Percentiles rank a stretch among this genome's conserved stretches.
Conservation (phyloP, 1,140 invertebrate genomes). For the Thalassaphorura encarpata region DNA sequence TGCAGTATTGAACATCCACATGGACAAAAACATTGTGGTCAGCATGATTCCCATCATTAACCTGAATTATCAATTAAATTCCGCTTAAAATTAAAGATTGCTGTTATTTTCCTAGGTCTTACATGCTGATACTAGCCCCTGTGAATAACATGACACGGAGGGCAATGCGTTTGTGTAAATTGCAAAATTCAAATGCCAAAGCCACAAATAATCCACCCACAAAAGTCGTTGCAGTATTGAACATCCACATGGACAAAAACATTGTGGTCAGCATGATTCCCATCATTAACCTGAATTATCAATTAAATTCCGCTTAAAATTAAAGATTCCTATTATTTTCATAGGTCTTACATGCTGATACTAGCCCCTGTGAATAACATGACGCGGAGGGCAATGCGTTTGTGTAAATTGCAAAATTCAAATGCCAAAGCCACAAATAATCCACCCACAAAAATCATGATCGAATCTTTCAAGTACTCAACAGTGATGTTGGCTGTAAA, state of each 20-base stretch:
- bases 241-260: slow-evolving; percentile 44
- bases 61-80: slow-evolving; percentile 18
- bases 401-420: slow-evolving; percentile 72
- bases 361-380: slow-evolving; percentile 59
- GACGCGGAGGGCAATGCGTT: slow-evolving; percentile 67
- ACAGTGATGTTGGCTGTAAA: too few species aligned
- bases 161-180: slow-evolving; percentile 73
- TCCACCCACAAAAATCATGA: slow-evolving; percentile 42
- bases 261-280: slow-evolving; percentile 42
- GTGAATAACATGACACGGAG: slow-evolving; percentile 64
- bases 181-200: slow-evolving; percentile 70
- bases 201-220: slow-evolving; percentile 52
- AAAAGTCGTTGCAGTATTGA: slow-evolving; percentile 39
- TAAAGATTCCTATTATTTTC: background rate
- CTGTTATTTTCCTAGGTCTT: background rate
- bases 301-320: background rate
- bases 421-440: slow-evolving; percentile 66
- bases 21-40: slow-evolving; percentile 42
- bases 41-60: slow-evolving; percentile 41
- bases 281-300: slow-evolving; percentile 34
- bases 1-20: slow-evolving; percentile 43
- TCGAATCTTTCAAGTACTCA: slow-evolving; percentile 71
- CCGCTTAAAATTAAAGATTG: background rate
- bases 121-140: slow-evolving; percentile 44
- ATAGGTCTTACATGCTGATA: slow-evolving; percentile 35